These are phyloP conservation scores for Tortricodes alternella DNA, from an alignment of 2,888 invertebrate genomes.

Conservation along the genomic window DNA sequence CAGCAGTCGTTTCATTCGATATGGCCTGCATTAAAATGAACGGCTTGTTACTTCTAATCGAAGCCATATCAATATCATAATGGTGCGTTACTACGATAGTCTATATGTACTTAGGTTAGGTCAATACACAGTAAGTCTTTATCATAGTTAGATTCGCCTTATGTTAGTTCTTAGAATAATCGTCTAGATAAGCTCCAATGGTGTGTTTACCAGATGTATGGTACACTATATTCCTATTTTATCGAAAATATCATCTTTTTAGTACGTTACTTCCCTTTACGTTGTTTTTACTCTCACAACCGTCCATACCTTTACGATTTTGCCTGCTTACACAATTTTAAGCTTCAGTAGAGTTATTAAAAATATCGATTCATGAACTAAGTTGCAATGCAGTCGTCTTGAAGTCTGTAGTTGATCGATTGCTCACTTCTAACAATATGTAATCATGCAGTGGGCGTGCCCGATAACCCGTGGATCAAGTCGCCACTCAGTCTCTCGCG, in stretches of 20 bases:
- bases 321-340: background rate
- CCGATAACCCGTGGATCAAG: conserved; percentile 66
- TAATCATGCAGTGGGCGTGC: conserved; percentile 44
- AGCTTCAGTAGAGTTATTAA: background rate
- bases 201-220: too few relatives aligned
- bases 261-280: too few relatives aligned
- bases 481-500: conserved; percentile 64
- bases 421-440: conserved; percentile 22
- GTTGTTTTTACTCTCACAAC: background rate
- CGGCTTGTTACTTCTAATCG: too few relatives aligned
- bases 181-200: too few relatives aligned
- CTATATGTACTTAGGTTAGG: background rate
- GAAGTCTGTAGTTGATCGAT: conserved; percentile 12
- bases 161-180: too few relatives aligned
- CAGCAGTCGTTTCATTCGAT: too few relatives aligned
- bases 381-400: conserved; percentile 5
- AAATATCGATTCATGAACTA: background rate
- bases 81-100: background rate
- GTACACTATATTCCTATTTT: too few relatives aligned
- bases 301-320: background rate
- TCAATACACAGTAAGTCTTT: background rate
- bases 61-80: too few relatives aligned
- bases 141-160: too few relatives aligned
- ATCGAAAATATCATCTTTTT: too few relatives aligned
- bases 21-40: too few relatives aligned